Evolutionary conservation across 2,888 invertebrate species (phyloP).

Genomic region (Stenolophus ochropezus): DNA sequence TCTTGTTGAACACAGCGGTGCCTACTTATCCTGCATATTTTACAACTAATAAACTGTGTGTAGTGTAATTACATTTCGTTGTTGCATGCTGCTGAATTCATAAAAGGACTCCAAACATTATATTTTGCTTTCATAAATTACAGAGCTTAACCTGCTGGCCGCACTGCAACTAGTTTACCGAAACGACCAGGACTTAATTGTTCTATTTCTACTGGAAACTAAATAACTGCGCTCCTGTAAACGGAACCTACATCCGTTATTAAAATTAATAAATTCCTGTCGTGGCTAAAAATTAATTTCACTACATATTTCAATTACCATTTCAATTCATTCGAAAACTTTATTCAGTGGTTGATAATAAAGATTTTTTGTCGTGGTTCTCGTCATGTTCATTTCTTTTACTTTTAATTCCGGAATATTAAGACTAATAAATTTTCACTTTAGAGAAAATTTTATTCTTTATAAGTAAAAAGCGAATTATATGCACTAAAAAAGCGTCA

Average conservation of each 20-base stretch:
- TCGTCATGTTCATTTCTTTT: no score
- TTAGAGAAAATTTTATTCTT: no score
- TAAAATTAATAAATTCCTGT: neutral
- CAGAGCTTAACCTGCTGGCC: constrained; percentile 9
- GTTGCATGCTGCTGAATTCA: constrained; percentile 41
- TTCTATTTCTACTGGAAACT: neutral
- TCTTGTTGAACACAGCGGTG: constrained; percentile 26
- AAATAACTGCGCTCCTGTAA: neutral
- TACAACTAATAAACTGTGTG: constrained; percentile 42
- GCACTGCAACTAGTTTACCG: constrained; percentile 6
- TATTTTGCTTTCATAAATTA: constrained; percentile 34
- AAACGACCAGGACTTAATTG: neutral
- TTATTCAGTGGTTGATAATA: no score
- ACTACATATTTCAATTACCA: no score
- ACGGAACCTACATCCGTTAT: neutral
- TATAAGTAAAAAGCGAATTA: no score
- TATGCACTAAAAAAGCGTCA: no score
- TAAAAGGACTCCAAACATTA: constrained; percentile 31
- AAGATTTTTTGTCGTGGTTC: no score
- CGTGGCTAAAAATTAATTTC: neutral
- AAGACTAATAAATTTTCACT: no score
- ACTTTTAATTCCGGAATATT: no score
- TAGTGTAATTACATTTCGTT: constrained; percentile 41
- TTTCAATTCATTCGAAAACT: no score
- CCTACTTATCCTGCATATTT: constrained; percentile 30